A percentile compares a stretch with the other conserved stretches of the same genome.
phyloP scores from a whole-genome alignment of 2,113 vertebrate species.

The Erinaceus europaeus region DNA sequence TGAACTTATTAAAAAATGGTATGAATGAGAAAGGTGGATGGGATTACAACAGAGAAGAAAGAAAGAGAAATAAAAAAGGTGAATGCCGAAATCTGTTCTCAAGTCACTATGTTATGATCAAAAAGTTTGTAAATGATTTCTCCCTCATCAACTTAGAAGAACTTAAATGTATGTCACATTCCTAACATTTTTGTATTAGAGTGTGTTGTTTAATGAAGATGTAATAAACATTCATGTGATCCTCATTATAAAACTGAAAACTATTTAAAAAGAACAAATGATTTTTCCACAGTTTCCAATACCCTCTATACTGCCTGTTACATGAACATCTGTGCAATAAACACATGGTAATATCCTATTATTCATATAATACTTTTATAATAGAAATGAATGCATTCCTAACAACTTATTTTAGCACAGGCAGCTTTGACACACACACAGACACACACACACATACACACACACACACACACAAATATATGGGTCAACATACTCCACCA shows the following conservation, averaged over 20 bases:
- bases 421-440: neutral
- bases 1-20: neutral
- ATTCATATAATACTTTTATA: neutral
- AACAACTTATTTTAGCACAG: neutral
- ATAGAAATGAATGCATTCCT: neutral
- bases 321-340: neutral
- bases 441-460: too few relatives aligned
- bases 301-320: neutral
- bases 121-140: slow-evolving; percentile 15
- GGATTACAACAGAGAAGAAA: neutral
- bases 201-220: neutral
- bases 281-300: neutral
- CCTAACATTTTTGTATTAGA: neutral
- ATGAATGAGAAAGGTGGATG: neutral
- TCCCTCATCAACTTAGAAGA: neutral
- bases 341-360: neutral
- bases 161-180: neutral
- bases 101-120: neutral
- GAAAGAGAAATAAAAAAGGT: neutral
- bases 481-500: too few relatives aligned
- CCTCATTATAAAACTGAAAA: neutral
- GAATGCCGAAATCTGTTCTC: neutral
- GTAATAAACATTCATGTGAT: neutral
- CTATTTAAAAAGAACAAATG: neutral
- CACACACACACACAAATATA: too few relatives aligned